Evolutionary conservation across 2,888 invertebrate genomes (phyloP), one percentile per base, ranked within the genome.

Genomic region (Leptodirus hochenwartii): DNA sequence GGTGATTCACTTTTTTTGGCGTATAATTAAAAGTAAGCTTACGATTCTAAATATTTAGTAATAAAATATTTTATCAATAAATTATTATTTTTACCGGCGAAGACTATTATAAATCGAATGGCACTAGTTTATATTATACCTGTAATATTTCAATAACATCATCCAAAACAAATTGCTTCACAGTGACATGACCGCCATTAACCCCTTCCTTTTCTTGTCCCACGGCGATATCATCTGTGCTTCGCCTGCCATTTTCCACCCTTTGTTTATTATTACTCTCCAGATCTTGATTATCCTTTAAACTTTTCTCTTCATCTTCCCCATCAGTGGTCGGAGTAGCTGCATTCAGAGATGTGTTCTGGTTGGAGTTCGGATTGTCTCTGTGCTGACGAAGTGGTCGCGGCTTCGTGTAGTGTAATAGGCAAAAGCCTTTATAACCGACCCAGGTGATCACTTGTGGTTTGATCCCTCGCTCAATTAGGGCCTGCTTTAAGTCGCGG

Each of bases 381-480:
- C n/a, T 20, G 20, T n/a, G 20, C n/a, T 8, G n/a, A 6, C n/a
- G 20, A 8, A 9, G 8, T 8, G 8, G 25, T 42, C 61, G 62
- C 29, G 67, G 61, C 51, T 76, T 78, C 40, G 70, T 69, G 56
- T 78, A 80, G 51, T 80, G 78, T 41, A 81, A 59, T 44, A 69
- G 76, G 37, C 54, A 54, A 36, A 49, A 49, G 5, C 54, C 53
- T 34, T 44, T 47, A 36, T 45, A 45, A 2, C 54, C 54, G 14
- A 47, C 44, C 81, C 81, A 81, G 30, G 72, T 68, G 53, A 81
- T 80, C 37, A 73, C 67, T 41, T 68, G 66, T 4, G 81, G 80
- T 46, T 74, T 76, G 32, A 80, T 73, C 25, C 77, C 74, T 41
- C 77, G 70, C 44, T 75, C 74, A 23, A 62, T 62, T 17, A 81